Evolutionary conservation across 2,797 vertebrate species (phyloP).

Genomic region (Gallinago stenura): DNA sequence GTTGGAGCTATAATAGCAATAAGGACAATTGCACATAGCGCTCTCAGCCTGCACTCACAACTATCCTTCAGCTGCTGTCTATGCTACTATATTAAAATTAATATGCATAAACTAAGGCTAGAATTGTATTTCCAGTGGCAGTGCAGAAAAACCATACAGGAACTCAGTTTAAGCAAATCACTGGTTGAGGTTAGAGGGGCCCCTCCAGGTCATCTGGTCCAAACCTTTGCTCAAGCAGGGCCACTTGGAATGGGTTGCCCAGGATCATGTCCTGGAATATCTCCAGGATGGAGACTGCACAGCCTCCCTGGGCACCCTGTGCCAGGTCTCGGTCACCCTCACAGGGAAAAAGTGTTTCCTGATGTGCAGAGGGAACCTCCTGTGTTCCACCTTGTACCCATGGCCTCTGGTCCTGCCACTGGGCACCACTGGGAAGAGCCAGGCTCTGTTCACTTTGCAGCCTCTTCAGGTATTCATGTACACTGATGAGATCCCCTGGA

Average conservation of each 20-base stretch:
- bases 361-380: background rate
- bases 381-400: background rate
- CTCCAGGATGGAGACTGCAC: background rate
- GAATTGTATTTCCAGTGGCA: background rate
- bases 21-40: accelerated
- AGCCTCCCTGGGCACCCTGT: background rate
- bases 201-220: background rate
- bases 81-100: background rate
- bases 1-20: background rate
- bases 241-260: background rate
- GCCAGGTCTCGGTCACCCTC: background rate
- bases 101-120: background rate
- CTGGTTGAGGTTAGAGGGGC: background rate
- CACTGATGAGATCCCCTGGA: background rate
- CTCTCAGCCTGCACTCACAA: background rate
- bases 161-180: background rate
- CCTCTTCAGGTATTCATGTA: background rate
- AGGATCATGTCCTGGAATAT: background rate
- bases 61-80: background rate
- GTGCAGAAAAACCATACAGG: background rate
- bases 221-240: background rate
- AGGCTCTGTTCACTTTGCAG: background rate
- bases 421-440: background rate
- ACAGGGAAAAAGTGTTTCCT: background rate
- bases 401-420: background rate